phyloP scores from a whole-genome alignment of 2,888 invertebrate genomes.

The Acholoe squamosa region DNA sequence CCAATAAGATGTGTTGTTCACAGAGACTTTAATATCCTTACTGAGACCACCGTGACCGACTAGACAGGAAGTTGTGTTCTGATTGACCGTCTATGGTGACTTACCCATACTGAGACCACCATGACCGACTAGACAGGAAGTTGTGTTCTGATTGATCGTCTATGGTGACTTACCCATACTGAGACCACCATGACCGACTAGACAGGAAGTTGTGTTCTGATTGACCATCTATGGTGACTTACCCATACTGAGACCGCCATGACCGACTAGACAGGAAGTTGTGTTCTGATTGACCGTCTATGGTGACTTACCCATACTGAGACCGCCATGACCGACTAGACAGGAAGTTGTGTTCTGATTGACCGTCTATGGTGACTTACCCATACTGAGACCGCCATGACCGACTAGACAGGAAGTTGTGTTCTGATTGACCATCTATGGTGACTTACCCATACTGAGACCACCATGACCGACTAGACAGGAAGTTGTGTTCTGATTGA shows the following conservation, averaged over 20 bases:
- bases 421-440: no score
- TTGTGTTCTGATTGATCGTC: background rate
- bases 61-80: background rate
- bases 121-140: background rate
- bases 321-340: no score
- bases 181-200: background rate
- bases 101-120: slow-evolving; percentile 23
- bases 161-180: slow-evolving; percentile 12
- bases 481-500: no score
- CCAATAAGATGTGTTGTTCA: background rate
- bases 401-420: no score
- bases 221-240: background rate
- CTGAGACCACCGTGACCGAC: background rate
- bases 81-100: background rate
- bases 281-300: background rate
- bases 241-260: slow-evolving; percentile 17
- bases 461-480: no score
- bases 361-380: no score
- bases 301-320: no score
- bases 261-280: background rate
- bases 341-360: no score
- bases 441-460: no score
- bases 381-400: no score
- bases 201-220: background rate
- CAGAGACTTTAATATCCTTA: background rate